A percentile compares a stretch with the other conserved stretches of the same genome.
Evolutionary conservation across 2,797 vertebrate genomes (phyloP).

Genomic region (Melanitta fusca): DNA sequence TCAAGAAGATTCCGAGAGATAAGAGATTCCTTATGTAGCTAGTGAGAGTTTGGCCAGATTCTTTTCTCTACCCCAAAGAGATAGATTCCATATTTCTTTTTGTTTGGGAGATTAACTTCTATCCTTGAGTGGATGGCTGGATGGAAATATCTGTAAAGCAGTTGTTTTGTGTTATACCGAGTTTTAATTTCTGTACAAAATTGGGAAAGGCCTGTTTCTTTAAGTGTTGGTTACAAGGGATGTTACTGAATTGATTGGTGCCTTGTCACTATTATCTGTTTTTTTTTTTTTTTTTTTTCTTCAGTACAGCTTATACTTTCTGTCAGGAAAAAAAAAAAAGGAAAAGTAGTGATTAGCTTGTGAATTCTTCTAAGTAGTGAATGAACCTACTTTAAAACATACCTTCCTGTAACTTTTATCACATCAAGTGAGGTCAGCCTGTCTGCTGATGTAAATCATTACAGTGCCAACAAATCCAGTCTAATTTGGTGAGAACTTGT

Average conservation of each 20-base stretch:
- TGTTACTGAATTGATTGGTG: slow-evolving; percentile 38
- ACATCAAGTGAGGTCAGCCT: not conserved
- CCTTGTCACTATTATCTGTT: not conserved
- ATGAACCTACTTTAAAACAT: not conserved
- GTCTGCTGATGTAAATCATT: not conserved
- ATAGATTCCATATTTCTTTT: not conserved
- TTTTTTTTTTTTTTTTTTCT: not conserved
- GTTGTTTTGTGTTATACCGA: not conserved
- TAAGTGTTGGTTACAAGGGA: not conserved
- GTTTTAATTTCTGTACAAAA: not conserved
- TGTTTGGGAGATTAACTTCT: not conserved
- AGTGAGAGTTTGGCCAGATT: not conserved
- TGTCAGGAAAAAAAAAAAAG: not conserved
- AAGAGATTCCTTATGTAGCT: not conserved
- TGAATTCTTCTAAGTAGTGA: slow-evolving; percentile 18
- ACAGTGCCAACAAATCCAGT: not conserved
- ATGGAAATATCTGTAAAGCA: not conserved
- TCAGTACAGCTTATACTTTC: slow-evolving; percentile 21
- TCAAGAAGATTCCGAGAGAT: not conserved
- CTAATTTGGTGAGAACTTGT: not conserved
- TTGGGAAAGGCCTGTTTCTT: not conserved
- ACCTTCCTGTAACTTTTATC: slow-evolving; percentile 1
- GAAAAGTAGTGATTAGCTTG: not conserved
- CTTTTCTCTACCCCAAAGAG: not conserved
- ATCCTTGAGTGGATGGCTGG: not conserved